Evolutionary conservation across 2,113 vertebrate genomes (phyloP).

Genomic region (Sclerurus mexicanus): DNA sequence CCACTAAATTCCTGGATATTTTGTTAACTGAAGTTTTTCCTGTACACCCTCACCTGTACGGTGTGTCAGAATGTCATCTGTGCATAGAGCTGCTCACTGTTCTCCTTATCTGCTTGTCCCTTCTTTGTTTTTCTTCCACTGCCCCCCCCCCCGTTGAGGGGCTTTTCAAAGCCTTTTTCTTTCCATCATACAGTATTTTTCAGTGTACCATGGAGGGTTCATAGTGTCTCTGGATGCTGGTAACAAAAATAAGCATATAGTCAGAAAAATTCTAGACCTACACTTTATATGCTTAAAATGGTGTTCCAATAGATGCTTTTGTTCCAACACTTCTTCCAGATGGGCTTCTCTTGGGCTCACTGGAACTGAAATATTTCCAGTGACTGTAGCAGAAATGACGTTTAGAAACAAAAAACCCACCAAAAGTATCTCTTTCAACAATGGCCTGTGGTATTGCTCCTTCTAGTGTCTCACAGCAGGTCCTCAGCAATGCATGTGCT

Average conservation of each 20-base stretch:
- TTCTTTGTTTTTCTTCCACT: conserved; percentile 7
- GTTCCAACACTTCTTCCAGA: conserved; percentile 7
- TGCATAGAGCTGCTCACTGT: neutral
- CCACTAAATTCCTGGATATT: conserved; percentile 27
- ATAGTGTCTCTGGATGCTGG: neutral
- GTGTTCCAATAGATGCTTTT: neutral
- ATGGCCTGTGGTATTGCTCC: conserved; percentile 27
- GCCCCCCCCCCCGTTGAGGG: neutral
- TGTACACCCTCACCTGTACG: neutral
- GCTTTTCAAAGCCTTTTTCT: conserved; percentile 15
- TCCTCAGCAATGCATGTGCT: conserved; percentile 1
- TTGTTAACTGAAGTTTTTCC: neutral
- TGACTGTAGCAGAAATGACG: conserved; percentile 28
- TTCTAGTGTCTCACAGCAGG: conserved; percentile 15
- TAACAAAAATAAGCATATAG: neutral
- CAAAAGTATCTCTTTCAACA: conserved; percentile 8
- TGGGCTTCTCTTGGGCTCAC: neutral
- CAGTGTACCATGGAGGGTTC: neutral
- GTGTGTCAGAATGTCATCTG: neutral
- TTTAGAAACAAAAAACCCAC: neutral
- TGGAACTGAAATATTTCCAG: neutral
- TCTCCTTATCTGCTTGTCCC: neutral
- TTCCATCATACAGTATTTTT: neutral
- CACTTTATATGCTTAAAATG: neutral
- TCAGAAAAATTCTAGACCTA: neutral